A percentile compares a stretch with the other conserved stretches of the same genome.
Conservation (phyloP, 2,113 vertebrate genomes). For the Engraulis encrasicolus region DNA sequence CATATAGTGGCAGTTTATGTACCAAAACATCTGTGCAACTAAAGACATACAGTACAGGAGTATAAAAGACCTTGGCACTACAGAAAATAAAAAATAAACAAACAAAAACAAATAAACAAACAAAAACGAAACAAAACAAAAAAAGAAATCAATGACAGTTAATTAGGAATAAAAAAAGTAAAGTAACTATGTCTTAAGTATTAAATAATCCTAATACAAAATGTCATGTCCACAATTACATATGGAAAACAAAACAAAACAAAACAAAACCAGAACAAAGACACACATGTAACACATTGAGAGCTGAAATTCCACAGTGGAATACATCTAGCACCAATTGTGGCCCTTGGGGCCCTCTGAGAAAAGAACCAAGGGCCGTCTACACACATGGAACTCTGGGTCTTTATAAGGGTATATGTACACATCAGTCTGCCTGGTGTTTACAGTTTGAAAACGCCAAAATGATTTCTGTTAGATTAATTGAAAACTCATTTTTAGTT, state of each 20-base stretch:
- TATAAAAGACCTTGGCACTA: slow-evolving; percentile 68
- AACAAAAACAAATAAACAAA: slow-evolving; percentile 47
- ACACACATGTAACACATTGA: slow-evolving; percentile 26
- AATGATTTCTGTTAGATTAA: too few relatives aligned
- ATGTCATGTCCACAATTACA: slow-evolving; percentile 44
- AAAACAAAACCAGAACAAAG: slow-evolving; percentile 37
- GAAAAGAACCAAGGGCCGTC: slow-evolving; percentile 37
- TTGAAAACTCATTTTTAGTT: too few relatives aligned
- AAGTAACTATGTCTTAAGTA: slow-evolving; percentile 58
- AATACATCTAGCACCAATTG: slow-evolving; percentile 71
- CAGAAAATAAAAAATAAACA: slow-evolving; percentile 5
- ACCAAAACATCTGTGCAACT: slow-evolving; percentile 77
- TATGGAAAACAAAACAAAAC: slow-evolving; percentile 35
- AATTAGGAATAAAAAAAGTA: slow-evolving; percentile 55
- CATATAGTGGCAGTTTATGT: slow-evolving; percentile 74
- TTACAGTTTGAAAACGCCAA: too few relatives aligned
- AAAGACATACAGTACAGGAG: slow-evolving; percentile 79
- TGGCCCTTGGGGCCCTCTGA: slow-evolving; percentile 23
- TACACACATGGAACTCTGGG: background rate
- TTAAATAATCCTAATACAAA: slow-evolving; percentile 68
- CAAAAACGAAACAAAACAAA: slow-evolving; percentile 59
- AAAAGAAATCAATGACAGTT: slow-evolving; percentile 59
- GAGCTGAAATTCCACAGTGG: slow-evolving; percentile 65
- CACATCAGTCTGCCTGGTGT: too few relatives aligned
- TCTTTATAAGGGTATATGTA: background rate